These are phyloP conservation scores for Nemotelus nigrinus DNA, from an alignment of 2,888 invertebrate genomes.

Conservation along the genomic window DNA sequence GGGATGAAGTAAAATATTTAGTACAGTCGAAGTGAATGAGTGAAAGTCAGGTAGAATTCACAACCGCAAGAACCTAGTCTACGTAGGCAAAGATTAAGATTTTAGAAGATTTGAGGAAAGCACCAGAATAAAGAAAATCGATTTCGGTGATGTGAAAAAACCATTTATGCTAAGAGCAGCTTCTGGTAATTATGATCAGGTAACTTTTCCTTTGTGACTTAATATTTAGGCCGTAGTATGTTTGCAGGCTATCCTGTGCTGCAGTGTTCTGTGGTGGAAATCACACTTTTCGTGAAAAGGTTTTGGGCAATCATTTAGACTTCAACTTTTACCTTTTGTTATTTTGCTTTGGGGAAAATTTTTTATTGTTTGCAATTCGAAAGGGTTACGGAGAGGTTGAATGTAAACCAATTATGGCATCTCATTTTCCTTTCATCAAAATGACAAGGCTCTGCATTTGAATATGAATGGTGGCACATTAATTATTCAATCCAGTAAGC, in stretches of 20 bases:
- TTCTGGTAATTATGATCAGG: too few species aligned
- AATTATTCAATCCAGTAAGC: conserved; percentile 39
- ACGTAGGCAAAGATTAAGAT: too few species aligned
- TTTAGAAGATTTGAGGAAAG: too few species aligned
- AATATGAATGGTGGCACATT: conserved; percentile 34
- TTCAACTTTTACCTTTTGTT: neutral
- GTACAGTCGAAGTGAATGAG: too few species aligned
- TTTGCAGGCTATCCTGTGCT: neutral
- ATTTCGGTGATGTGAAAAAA: too few species aligned
- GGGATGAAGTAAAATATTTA: too few species aligned
- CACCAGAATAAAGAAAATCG: too few species aligned
- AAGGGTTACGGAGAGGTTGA: neutral
- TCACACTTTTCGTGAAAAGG: conserved; percentile 2
- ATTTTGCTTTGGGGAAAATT: neutral
- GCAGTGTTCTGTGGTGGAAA: neutral
- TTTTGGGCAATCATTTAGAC: neutral
- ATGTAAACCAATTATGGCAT: conserved; percentile 33
- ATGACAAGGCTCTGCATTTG: conserved; percentile 16
- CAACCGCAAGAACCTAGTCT: too few species aligned
- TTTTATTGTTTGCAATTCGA: neutral
- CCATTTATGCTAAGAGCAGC: too few species aligned
- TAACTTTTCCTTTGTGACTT: too few species aligned
- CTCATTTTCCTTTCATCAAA: conserved; percentile 32
- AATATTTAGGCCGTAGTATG: too few species aligned
- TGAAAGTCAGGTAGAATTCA: too few species aligned